These are phyloP conservation scores for Drosophila differens DNA, from an alignment of 2,888 invertebrate species.

Conservation along the genomic window DNA sequence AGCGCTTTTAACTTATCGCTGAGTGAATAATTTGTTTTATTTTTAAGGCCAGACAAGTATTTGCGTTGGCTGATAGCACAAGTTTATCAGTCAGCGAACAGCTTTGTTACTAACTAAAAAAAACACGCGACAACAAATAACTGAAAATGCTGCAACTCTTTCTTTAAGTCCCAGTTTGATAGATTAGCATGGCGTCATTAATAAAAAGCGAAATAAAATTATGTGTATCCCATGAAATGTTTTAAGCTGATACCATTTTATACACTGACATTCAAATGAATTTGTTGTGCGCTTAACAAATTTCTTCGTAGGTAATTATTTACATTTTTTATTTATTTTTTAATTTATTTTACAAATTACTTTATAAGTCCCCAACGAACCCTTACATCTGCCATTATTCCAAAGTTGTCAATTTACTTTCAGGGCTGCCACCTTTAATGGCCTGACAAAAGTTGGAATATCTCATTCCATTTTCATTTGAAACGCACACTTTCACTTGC, in stretches of 20 bases:
- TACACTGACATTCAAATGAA: not conserved
- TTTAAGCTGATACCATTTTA: not conserved
- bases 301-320: not conserved
- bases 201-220: not conserved
- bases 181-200: slow-evolving; percentile 10
- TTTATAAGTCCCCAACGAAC: not conserved
- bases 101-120: slow-evolving; percentile 38
- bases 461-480: slow-evolving; percentile 37
- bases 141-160: slow-evolving; percentile 3
- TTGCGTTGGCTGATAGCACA: slow-evolving; percentile 50
- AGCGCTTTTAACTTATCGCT: slow-evolving; percentile 66
- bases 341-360: not conserved
- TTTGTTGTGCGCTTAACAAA: not conserved
- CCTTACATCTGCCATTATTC: not conserved
- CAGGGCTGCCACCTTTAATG: slow-evolving; percentile 8
- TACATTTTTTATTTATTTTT: not conserved
- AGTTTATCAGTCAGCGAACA: slow-evolving; percentile 67
- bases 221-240: no score
- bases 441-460: slow-evolving; percentile 7
- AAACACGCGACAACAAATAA: slow-evolving; percentile 4
- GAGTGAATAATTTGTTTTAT: slow-evolving; percentile 37
- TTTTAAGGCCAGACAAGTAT: slow-evolving; percentile 24
- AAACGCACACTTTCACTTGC: slow-evolving; percentile 54
- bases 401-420: not conserved
- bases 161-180: slow-evolving; percentile 15